These are phyloP conservation scores for Channallabes apus DNA, from an alignment of 2,797 vertebrate species.

Conservation along the genomic window DNA sequence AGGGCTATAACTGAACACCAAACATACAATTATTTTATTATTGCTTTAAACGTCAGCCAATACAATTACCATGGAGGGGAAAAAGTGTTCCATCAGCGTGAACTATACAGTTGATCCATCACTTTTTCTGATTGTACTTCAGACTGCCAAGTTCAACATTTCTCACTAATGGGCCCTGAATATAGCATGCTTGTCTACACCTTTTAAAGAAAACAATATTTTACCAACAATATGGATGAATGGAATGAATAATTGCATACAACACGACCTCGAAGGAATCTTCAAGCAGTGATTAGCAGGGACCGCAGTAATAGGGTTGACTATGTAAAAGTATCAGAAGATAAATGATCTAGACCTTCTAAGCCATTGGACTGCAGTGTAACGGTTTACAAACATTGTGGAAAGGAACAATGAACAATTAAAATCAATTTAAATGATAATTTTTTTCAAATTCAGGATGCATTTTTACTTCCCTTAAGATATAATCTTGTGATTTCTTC, in stretches of 20 bases:
- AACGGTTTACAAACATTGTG: not conserved
- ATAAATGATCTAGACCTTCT: not conserved
- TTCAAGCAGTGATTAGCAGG: not conserved
- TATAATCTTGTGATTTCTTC: not conserved
- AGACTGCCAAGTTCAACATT: slow-evolving; percentile 37
- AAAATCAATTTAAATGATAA: not conserved
- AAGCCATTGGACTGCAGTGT: not conserved
- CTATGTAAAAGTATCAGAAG: not conserved
- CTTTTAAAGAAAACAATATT: slow-evolving; percentile 21
- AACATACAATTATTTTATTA: not conserved
- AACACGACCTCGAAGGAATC: not conserved
- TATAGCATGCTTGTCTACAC: not conserved
- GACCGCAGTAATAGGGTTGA: not conserved
- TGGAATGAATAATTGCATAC: not conserved
- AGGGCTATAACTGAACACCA: not conserved
- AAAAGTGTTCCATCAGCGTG: not conserved
- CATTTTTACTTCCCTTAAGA: not conserved
- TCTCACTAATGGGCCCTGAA: slow-evolving; percentile 10
- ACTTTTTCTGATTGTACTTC: slow-evolving; percentile 9
- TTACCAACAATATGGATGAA: slow-evolving; percentile 3
- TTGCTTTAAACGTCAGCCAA: not conserved
- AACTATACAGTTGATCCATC: slow-evolving; percentile 29
- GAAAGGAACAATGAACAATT: not conserved
- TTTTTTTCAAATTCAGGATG: not conserved
- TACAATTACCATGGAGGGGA: not conserved